Percentiles rank a stretch among this genome's conserved stretches.
phyloP scores from a whole-genome alignment of 2,888 invertebrate genomes.

The Diarsia rubi region DNA sequence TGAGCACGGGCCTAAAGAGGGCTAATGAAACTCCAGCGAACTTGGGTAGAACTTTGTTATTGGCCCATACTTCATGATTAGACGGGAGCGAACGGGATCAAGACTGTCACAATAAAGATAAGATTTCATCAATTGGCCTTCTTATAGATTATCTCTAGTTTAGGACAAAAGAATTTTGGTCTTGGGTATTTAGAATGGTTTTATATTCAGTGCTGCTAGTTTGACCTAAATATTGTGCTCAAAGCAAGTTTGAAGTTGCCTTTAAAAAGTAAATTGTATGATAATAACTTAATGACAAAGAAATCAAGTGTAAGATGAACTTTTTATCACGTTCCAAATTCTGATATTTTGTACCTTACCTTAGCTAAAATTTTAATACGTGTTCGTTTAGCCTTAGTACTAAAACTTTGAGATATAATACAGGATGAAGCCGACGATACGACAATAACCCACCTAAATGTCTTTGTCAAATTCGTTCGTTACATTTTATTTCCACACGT shows the following conservation, averaged over 20 bases:
- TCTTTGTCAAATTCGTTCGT: too few species aligned
- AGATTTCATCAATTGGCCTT: constrained; percentile 76
- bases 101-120: constrained; percentile 78
- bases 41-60: constrained; percentile 74
- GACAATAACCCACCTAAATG: too few species aligned
- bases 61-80: constrained; percentile 78
- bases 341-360: too few species aligned
- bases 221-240: background rate
- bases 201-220: background rate
- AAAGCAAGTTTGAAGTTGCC: background rate
- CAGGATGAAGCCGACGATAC: too few species aligned
- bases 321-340: too few species aligned
- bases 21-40: constrained; percentile 72
- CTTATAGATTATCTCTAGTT: constrained; percentile 63
- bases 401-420: too few species aligned
- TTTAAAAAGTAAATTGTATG: background rate
- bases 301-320: too few species aligned
- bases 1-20: constrained; percentile 66
- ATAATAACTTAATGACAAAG: background rate
- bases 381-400: too few species aligned
- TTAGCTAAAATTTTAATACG: too few species aligned
- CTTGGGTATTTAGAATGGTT: constrained; percentile 10
- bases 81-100: constrained; percentile 70
- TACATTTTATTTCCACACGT: too few species aligned
- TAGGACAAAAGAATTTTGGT: constrained; percentile 54